Base-by-base conservation (phyloP, 2,888 invertebrate genomes). In the Geotrupes spiniger region DNA sequence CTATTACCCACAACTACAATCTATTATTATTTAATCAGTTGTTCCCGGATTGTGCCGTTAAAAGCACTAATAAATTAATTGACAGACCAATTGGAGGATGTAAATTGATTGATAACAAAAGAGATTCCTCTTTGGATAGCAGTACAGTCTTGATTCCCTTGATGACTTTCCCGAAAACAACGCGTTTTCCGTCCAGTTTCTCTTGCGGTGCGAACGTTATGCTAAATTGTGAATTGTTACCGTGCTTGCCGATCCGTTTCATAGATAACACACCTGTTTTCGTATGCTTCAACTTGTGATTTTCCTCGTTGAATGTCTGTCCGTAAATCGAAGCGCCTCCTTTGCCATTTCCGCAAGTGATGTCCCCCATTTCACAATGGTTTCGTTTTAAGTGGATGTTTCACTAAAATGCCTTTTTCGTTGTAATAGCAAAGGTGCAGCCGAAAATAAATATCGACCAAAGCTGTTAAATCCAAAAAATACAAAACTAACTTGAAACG, bases 1-100 rank as follows among this genome's bases (percentile, higher is more conserved):
- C 80, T 64, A 76, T 80, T 42, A 79, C 80, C 17, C 87, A 87
- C 66, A 90, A 90, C 75, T 84, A 83, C 71, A 91, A 91, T 76
- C 78, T 85, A 62, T 78, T 89, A 69, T 74, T 91, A 16, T 87
- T 87, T 68, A 79, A 82, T 53, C 84, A 87, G 73, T 78, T 90
- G 54, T 82, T 87, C 71, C 85, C 87, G 9, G 81, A 83, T 58
- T 74, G 76, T 36, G 53, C 61, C 4, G 41, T 62, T 5, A 40
- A 17, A 14, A 28, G 16, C 12, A 21, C 29, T 36, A 15, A 51
- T 27, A 40, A 49, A 42, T 31, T 15, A 6, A 21, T n/a, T 27
- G 33, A 33, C 5, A 11, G 27, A 60, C 63, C 66, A 4, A 64
- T 66, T 26, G 51, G 69, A 49, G 69, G 36, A 21, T n/a, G 28